Percentiles rank a stretch among this genome's conserved stretches.
These are phyloP conservation scores for Cataglyphis hispanica DNA, from an alignment of 1,140 invertebrate genomes.

Conservation along the genomic window DNA sequence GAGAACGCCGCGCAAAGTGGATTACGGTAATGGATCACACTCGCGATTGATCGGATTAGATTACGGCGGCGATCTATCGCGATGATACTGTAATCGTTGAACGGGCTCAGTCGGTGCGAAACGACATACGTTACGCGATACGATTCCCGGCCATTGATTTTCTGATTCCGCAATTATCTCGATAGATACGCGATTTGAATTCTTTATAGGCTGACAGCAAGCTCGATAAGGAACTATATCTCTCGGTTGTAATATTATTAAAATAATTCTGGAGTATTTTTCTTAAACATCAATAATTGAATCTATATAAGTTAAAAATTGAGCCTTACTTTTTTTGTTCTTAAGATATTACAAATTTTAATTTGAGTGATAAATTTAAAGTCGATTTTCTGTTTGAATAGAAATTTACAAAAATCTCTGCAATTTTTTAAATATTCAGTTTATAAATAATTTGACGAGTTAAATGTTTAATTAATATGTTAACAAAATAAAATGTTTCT, in stretches of 20 bases:
- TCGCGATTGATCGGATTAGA: slow-evolving; percentile 71
- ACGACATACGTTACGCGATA: slow-evolving; percentile 73
- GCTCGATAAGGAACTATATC: background rate
- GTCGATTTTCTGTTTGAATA: background rate
- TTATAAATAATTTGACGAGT: background rate
- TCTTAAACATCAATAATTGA: too few relatives aligned
- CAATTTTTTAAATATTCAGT: background rate
- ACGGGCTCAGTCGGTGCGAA: slow-evolving; percentile 75
- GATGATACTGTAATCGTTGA: slow-evolving; percentile 71
- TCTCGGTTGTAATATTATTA: background rate
- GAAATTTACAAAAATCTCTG: background rate
- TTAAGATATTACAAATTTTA: too few relatives aligned
- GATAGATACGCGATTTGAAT: background rate
- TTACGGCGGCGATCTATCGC: slow-evolving; percentile 65
- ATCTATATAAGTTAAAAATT: too few relatives aligned
- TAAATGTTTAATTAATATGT: background rate
- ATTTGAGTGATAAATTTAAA: background rate
- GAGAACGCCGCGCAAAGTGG: slow-evolving; percentile 77
- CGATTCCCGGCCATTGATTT: slow-evolving; percentile 13
- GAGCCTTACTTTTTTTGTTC: too few relatives aligned
- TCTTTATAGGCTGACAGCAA: background rate
- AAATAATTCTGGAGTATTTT: background rate
- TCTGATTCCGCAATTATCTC: slow-evolving; percentile 22
- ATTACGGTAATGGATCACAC: slow-evolving; percentile 82
- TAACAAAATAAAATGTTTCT: background rate